Conservation (phyloP, 2,888 invertebrate species). For the Boloria euphrosyne region DNA sequence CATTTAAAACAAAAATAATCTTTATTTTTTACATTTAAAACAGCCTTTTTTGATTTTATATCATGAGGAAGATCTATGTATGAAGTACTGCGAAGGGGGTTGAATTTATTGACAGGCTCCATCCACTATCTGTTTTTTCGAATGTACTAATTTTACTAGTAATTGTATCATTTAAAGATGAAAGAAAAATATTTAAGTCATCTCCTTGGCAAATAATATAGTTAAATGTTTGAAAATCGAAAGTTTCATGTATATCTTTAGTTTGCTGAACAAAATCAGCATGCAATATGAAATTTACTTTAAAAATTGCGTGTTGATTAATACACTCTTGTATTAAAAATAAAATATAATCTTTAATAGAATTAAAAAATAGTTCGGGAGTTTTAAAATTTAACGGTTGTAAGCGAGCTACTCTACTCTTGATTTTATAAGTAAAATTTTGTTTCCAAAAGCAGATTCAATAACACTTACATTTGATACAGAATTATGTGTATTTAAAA, state of each 20-base stretch:
- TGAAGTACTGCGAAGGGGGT: no score
- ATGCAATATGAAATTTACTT: slow-evolving; percentile 38
- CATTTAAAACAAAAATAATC: no score
- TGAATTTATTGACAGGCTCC: no score
- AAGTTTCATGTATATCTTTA: neutral
- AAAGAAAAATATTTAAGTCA: slow-evolving; percentile 9
- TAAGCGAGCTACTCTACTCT: neutral
- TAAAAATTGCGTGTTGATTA: slow-evolving; percentile 24
- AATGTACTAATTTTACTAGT: slow-evolving; percentile 14
- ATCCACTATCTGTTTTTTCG: slow-evolving; percentile 1
- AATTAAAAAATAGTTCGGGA: neutral
- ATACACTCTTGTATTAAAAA: slow-evolving; percentile 27
- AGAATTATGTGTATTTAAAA: slow-evolving; percentile 24
- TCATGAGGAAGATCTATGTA: no score
- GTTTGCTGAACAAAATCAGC: slow-evolving; percentile 26
- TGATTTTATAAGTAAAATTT: slow-evolving; percentile 29
- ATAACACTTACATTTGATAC: slow-evolving; percentile 32
- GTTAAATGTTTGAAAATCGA: slow-evolving; percentile 11
- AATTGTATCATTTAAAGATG: slow-evolving; percentile 8
- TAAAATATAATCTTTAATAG: neutral
- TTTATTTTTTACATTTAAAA: no score
- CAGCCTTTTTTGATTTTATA: no score
- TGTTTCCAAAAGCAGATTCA: slow-evolving; percentile 32
- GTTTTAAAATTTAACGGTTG: neutral
- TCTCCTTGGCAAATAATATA: slow-evolving; percentile 1